Evolutionary conservation across 1,140 invertebrate genomes (phyloP).

Genomic region (Drosophila neocordata): DNA sequence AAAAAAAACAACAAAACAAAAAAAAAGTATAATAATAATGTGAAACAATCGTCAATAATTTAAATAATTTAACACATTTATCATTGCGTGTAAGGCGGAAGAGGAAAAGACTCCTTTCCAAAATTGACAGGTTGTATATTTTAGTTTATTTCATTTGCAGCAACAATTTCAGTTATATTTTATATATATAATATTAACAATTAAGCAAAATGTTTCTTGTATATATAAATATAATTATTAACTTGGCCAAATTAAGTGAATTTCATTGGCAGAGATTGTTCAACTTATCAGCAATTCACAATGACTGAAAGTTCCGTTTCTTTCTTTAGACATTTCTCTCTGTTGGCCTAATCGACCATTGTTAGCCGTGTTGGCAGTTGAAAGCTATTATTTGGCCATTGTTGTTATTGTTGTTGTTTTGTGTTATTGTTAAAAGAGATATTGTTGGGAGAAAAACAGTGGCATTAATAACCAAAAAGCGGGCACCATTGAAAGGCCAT

Average conservation of each 20-base stretch:
- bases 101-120: slow-evolving; percentile 44
- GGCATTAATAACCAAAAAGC: slow-evolving; percentile 71
- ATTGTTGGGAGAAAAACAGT: slow-evolving; percentile 64
- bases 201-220: background rate
- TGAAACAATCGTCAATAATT: slow-evolving; percentile 39
- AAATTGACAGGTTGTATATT: slow-evolving; percentile 31
- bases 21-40: too few relatives aligned
- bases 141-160: slow-evolving; percentile 24
- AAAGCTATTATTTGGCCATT: slow-evolving; percentile 59
- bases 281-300: background rate
- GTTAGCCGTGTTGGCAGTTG: slow-evolving; percentile 52
- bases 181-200: background rate
- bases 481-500: slow-evolving; percentile 64
- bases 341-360: slow-evolving; percentile 58
- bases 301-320: slow-evolving; percentile 46
- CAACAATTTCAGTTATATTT: background rate
- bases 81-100: slow-evolving; percentile 33
- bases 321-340: slow-evolving; percentile 28
- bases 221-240: background rate
- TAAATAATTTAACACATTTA: slow-evolving; percentile 40
- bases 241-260: slow-evolving; percentile 5
- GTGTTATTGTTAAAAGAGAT: slow-evolving; percentile 63
- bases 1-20: slow-evolving; percentile 34
- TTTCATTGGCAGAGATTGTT: background rate
- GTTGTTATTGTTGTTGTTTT: slow-evolving; percentile 57